Evolutionary conservation across 2,888 invertebrate species (phyloP).

Genomic region (Dasypolia templi): DNA sequence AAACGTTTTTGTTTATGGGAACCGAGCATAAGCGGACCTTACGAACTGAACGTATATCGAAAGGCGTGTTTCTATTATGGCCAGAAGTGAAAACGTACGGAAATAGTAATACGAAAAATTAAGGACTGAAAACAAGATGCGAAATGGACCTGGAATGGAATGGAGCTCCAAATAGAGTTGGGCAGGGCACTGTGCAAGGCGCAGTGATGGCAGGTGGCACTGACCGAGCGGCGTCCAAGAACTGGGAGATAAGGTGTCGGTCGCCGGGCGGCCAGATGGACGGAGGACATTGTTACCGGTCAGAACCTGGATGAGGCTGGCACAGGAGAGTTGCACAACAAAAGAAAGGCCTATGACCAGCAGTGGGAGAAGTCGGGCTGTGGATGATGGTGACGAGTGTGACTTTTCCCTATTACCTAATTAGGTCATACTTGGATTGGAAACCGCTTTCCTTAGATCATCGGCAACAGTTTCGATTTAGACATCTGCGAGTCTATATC

Average conservation of each 20-base stretch:
- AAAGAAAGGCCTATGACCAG: not conserved
- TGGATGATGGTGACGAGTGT: not conserved
- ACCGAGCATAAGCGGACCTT: not conserved
- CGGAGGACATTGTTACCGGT: not conserved
- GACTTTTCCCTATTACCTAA: not conserved
- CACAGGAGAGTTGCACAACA: not conserved
- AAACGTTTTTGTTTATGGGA: too few relatives aligned
- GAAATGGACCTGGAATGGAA: too few relatives aligned
- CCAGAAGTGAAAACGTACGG: not conserved
- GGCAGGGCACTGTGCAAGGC: not conserved
- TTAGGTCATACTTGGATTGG: not conserved
- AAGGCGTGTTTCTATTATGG: conserved; percentile 3
- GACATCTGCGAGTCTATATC: too few relatives aligned
- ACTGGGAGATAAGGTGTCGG: not conserved
- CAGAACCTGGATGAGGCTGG: not conserved
- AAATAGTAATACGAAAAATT: not conserved
- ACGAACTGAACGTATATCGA: not conserved
- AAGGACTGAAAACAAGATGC: too few relatives aligned
- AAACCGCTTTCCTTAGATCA: not conserved
- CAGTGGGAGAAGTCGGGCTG: not conserved
- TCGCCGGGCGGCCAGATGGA: too few relatives aligned
- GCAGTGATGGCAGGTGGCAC: not conserved
- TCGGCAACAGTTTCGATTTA: too few relatives aligned
- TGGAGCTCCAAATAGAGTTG: not conserved
- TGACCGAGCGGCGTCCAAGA: not conserved